A percentile compares a stretch with the other conserved stretches of the same genome.
phyloP scores from a whole-genome alignment of 2,888 invertebrate genomes.

The Lasioglossum morio region DNA sequence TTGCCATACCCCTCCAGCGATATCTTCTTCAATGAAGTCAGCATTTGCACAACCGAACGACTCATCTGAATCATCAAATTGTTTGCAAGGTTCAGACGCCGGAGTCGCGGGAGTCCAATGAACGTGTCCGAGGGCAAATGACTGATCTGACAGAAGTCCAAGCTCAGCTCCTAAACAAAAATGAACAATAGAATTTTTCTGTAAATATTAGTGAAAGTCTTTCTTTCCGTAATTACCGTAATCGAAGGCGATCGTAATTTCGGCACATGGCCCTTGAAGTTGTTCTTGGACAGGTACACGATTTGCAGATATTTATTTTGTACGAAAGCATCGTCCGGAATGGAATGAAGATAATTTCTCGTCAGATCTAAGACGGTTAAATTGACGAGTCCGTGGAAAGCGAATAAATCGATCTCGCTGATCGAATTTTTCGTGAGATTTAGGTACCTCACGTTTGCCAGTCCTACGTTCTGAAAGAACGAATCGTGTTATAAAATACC shows the following conservation, averaged over 20 bases:
- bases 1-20: constrained; percentile 72
- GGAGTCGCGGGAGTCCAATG: constrained; percentile 72
- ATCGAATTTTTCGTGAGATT: constrained; percentile 85
- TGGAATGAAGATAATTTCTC: constrained; percentile 83
- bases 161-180: constrained; percentile 73
- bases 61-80: constrained; percentile 78
- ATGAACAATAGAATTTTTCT: background rate
- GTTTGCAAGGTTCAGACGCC: constrained; percentile 78
- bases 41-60: constrained; percentile 53
- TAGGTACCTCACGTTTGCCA: constrained; percentile 81
- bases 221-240: constrained; percentile 70
- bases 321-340: constrained; percentile 83
- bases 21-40: constrained; percentile 68
- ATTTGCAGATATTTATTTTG: constrained; percentile 77
- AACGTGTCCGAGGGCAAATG: constrained; percentile 75
- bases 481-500: no score
- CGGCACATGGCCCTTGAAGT: constrained; percentile 79
- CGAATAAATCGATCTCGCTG: constrained; percentile 82
- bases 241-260: constrained; percentile 74
- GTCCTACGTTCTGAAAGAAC: constrained; percentile 75
- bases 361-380: constrained; percentile 85
- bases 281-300: constrained; percentile 80
- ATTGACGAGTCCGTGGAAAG: constrained; percentile 84
- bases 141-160: constrained; percentile 78
- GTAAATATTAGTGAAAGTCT: background rate